Conservation (phyloP, 2,797 vertebrate genomes). For the Acanthis flammea region DNA sequence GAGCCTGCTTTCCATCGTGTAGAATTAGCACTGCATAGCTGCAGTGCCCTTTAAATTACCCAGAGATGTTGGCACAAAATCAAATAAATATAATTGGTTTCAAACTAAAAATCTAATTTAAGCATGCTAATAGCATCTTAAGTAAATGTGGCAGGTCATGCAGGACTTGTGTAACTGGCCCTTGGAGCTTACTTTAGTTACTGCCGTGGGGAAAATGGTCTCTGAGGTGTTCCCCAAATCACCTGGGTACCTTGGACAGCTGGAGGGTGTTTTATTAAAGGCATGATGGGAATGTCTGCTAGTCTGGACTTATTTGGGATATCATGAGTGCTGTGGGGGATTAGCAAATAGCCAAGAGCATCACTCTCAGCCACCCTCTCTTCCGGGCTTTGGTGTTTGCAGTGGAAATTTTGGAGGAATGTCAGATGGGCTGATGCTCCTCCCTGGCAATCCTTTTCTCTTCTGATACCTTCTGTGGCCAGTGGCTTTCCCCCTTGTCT, state of each 20-base stretch:
- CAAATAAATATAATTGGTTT: slow-evolving; percentile 59
- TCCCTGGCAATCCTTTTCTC: background rate
- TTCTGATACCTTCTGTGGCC: background rate
- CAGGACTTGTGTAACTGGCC: slow-evolving; percentile 12
- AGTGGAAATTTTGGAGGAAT: background rate
- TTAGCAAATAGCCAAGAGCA: background rate
- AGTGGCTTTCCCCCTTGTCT: background rate
- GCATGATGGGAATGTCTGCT: too few species aligned
- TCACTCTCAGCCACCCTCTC: background rate
- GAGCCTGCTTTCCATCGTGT: background rate
- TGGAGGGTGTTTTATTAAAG: background rate
- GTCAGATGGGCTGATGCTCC: background rate
- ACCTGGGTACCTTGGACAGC: background rate
- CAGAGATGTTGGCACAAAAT: slow-evolving; percentile 11
- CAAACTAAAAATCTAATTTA: slow-evolving; percentile 63
- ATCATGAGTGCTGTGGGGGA: fast-evolving
- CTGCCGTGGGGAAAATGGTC: background rate
- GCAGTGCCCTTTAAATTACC: slow-evolving; percentile 42
- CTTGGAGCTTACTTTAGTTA: background rate
- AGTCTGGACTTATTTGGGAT: background rate
- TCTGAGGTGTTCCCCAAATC: background rate
- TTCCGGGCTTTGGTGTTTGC: background rate
- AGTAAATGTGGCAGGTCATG: slow-evolving; percentile 32
- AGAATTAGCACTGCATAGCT: slow-evolving; percentile 45
- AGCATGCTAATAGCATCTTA: slow-evolving; percentile 45